These are phyloP conservation scores for Mastigias papua DNA, from an alignment of 30 jellyfish, hydroid and myxozoan genomes.

Conservation along the genomic window DNA sequence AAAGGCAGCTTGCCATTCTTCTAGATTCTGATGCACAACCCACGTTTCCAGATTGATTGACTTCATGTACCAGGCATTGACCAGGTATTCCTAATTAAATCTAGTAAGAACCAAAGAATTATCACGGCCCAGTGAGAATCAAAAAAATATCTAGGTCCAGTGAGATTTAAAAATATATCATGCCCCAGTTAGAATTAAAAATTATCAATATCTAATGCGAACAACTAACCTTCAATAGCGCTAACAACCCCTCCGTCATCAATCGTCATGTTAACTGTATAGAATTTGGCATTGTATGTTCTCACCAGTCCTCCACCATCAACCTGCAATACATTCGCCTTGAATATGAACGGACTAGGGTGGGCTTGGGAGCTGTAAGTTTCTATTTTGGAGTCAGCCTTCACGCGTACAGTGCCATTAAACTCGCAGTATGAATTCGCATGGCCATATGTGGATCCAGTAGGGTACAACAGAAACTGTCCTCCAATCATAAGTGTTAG, in stretches of 20 bases:
- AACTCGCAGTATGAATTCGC: slow-evolving; percentile 45
- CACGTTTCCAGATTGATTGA: too few species aligned
- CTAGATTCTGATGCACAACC: too few species aligned
- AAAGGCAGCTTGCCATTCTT: too few species aligned
- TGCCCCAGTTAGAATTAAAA: too few species aligned
- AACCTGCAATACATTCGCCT: slow-evolving; percentile 34
- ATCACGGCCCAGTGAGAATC: too few species aligned
- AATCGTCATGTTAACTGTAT: slow-evolving; percentile 56
- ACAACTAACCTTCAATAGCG: slow-evolving; percentile 57
- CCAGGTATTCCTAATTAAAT: too few species aligned
- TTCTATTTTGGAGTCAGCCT: slow-evolving; percentile 62
- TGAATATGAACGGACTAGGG: slow-evolving; percentile 7
- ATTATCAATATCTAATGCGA: too few species aligned
- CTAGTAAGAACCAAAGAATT: too few species aligned
- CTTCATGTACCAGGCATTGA: too few species aligned
- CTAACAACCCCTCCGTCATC: slow-evolving; percentile 68
- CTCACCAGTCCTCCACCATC: slow-evolving; percentile 69
- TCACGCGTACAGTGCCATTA: slow-evolving; percentile 67
- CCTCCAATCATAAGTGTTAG: slow-evolving; percentile 72
- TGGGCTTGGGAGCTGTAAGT: slow-evolving; percentile 65
- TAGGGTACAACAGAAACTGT: slow-evolving; percentile 36
- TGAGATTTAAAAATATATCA: too few species aligned
- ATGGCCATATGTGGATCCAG: slow-evolving; percentile 66
- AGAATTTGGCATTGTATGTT: slow-evolving; percentile 17
- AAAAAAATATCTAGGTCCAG: too few species aligned